Evolutionary conservation across 1,140 invertebrate species (phyloP), one percentile per base, ranked within the genome.

Genomic region (Megathymus violae): DNA sequence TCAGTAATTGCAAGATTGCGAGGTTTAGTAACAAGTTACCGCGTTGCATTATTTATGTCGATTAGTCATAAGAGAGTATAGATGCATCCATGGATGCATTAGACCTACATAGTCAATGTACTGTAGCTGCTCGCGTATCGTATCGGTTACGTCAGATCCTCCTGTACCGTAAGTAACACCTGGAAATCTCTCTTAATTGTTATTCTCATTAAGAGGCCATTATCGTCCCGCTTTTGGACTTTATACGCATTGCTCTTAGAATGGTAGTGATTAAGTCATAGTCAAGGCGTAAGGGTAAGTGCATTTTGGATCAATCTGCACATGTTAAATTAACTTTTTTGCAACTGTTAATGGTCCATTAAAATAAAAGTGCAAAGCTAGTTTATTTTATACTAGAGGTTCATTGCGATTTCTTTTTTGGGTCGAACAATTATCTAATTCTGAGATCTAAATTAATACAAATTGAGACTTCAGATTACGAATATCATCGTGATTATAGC

Each of bases 71-170:
- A 63, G 62, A 54, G 43, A 54, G 52, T 48, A 25, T 40, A 48
- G 27, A 34, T 51, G 63, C 63, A 71, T 51, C 67, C 62, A 67
- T 54, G 74, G 65, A 76, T 72, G 71, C 64, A 75, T 64, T 52
- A 71, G 79, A 86, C 82, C 85, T 84, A 86, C 72, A 82, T 85
- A 82, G 31, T 60, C 82, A 77, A 62, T 76, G 73, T 85, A 79
- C 73, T 85, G 82, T 85, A 46, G 67, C 78, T 72, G 82, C 62
- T 75, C 71, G 47, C 51, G 62, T 76, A 76, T 76, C 79, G 78
- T 70, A 75, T 79, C 67, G 71, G 62, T 84, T 82, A 75, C 82
- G 67, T 82, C 80, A 85, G 48, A 67, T 75, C 64, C 59, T 71
- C 61, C 67, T 68, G 58, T 50, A 67, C 46, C 60, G 46, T 68